These are phyloP conservation scores for Phalacrocorax brasilianus DNA, from an alignment of 2,113 vertebrate species.

Conservation along the genomic window DNA sequence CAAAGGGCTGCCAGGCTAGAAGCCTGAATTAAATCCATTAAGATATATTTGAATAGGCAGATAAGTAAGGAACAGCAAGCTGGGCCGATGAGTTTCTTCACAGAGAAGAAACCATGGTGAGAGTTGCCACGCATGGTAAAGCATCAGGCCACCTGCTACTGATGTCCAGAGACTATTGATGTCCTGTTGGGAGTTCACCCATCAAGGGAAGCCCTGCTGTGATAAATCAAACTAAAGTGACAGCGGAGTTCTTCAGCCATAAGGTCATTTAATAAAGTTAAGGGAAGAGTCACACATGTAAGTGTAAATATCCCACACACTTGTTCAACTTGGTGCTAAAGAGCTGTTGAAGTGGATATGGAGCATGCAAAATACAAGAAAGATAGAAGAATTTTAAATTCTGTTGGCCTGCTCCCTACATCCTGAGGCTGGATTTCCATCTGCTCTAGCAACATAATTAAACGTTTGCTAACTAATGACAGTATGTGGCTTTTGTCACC, in stretches of 20 bases:
- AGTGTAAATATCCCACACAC: conserved; percentile 14
- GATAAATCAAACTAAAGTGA: conserved; percentile 59
- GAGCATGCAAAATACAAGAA: background rate
- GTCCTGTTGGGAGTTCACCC: background rate
- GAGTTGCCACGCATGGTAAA: conserved; percentile 27
- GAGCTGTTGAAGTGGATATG: background rate
- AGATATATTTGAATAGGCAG: conserved; percentile 44
- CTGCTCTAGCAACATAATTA: conserved; percentile 47
- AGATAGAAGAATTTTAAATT: conserved; percentile 17
- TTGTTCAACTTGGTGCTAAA: conserved; percentile 49
- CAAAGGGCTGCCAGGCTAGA: conserved; percentile 6
- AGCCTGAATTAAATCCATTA: conserved; percentile 51
- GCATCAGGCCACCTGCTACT: conserved; percentile 46
- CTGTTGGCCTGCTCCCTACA: background rate
- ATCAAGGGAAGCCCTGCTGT: conserved; percentile 46
- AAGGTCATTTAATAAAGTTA: conserved; percentile 38
- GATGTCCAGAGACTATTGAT: background rate
- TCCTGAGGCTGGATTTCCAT: conserved; percentile 28
- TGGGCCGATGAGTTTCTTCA: conserved; percentile 34
- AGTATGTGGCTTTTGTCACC: conserved; percentile 59
- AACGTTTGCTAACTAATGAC: conserved; percentile 53
- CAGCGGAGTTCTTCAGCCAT: background rate
- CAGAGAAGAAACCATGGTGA: background rate
- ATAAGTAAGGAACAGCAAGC: conserved; percentile 44
- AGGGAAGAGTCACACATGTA: background rate